Percentiles rank a stretch among this genome's conserved stretches.
Evolutionary conservation across 2,888 invertebrate species (phyloP).

Genomic region (Trachelus tabidus): DNA sequence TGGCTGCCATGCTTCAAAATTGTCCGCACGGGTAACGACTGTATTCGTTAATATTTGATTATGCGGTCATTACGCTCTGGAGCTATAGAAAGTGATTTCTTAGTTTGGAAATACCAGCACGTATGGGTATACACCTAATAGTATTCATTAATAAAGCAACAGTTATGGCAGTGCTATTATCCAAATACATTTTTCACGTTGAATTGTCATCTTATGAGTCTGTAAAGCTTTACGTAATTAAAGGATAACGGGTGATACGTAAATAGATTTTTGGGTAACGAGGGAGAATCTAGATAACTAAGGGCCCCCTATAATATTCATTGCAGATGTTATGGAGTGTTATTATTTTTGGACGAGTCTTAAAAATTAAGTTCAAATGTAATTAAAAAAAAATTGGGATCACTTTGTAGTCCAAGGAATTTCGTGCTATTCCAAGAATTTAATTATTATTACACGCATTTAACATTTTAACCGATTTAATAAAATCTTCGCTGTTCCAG

Average conservation of each 20-base stretch:
- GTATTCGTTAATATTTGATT: slow-evolving; percentile 47
- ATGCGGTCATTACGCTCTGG: background rate
- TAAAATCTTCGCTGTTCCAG: background rate
- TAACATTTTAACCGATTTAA: background rate
- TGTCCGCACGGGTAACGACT: slow-evolving; percentile 41
- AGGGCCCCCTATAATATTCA: background rate
- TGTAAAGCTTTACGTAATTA: background rate
- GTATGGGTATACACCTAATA: background rate
- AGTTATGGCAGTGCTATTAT: background rate
- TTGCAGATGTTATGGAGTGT: background rate
- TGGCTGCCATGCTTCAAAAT: slow-evolving; percentile 41
- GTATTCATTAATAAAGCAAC: background rate
- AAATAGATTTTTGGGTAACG: background rate
- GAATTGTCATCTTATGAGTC: background rate
- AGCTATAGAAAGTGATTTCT: background rate
- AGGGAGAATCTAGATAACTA: background rate
- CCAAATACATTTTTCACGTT: background rate
- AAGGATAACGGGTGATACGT: background rate
- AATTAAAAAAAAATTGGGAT: background rate
- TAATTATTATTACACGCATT: background rate
- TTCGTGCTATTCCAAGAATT: background rate
- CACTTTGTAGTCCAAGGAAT: background rate
- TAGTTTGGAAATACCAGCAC: background rate
- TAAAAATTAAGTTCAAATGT: background rate
- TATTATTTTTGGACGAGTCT: background rate